Evolutionary conservation across 2,797 vertebrate species (phyloP).

Genomic region (Agapornis canus): DNA sequence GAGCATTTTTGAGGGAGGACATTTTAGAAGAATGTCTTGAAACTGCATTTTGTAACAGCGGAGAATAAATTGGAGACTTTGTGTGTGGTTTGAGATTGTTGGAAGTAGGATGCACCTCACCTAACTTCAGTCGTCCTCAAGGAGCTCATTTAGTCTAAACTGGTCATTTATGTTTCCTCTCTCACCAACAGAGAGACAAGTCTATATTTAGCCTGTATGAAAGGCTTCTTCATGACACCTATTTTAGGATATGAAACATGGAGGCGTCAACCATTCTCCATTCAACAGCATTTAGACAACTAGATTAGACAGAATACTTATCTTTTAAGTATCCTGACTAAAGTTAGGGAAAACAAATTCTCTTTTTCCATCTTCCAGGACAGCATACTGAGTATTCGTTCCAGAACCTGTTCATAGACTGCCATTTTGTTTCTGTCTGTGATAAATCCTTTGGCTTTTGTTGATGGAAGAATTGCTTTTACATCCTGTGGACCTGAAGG

Average conservation of each 20-base stretch:
- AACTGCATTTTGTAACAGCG: background rate
- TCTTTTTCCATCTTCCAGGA: background rate
- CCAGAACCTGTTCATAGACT: background rate
- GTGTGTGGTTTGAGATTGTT: background rate
- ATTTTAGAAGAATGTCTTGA: slow-evolving; percentile 45
- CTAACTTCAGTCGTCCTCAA: background rate
- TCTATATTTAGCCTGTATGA: background rate
- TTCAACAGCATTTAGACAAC: background rate
- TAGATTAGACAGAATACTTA: background rate
- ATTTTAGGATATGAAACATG: background rate
- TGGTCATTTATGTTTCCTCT: background rate
- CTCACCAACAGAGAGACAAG: background rate
- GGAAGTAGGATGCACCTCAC: background rate
- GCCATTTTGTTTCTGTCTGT: background rate
- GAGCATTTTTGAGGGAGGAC: slow-evolving; percentile 56
- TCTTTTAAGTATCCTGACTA: background rate
- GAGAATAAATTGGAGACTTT: background rate
- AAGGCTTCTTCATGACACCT: background rate
- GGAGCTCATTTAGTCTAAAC: background rate
- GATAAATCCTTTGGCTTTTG: background rate
- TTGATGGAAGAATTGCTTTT: background rate
- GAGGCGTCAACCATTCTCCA: background rate
- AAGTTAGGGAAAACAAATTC: background rate
- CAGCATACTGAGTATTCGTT: background rate
- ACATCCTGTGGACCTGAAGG: background rate